Percentiles rank a stretch among this genome's conserved stretches.
phyloP scores from a whole-genome alignment of 2,888 invertebrate genomes.

The Synergus japonicus region DNA sequence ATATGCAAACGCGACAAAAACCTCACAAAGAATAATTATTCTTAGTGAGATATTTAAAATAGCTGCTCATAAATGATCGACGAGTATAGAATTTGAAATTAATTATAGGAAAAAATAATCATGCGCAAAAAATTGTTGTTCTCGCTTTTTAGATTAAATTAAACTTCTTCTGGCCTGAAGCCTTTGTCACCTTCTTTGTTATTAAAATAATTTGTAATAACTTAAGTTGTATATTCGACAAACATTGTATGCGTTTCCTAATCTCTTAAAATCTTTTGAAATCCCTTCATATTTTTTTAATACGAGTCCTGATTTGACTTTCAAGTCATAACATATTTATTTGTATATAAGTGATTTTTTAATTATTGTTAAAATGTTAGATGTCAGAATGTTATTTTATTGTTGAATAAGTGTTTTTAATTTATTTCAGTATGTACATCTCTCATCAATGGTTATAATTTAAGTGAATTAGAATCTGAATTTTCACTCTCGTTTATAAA shows the following conservation, averaged over 20 bases:
- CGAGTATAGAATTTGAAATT: not conserved
- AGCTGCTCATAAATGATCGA: not conserved
- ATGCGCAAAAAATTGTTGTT: not conserved
- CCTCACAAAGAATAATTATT: not conserved
- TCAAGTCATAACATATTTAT: not conserved
- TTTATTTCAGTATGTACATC: not conserved
- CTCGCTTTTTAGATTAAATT: not conserved
- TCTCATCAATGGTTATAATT: not conserved
- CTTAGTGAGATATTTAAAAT: not conserved
- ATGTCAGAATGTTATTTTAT: not conserved
- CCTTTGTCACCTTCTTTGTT: not conserved
- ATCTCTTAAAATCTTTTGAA: too few relatives aligned
- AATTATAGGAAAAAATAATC: not conserved
- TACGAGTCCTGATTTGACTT: too few relatives aligned
- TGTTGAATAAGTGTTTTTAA: not conserved
- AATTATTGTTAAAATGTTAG: not conserved
- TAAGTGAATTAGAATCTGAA: not conserved
- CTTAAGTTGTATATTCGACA: not conserved
- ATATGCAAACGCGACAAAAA: not conserved
- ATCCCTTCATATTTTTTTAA: too few relatives aligned
- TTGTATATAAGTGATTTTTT: not conserved
- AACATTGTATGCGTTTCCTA: not conserved
- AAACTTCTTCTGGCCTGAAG: fast-evolving
- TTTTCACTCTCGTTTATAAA: not conserved
- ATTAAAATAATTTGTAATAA: not conserved